These are phyloP conservation scores for Tamandua tetradactyla DNA, from an alignment of 2,797 vertebrate species.

Conservation along the genomic window DNA sequence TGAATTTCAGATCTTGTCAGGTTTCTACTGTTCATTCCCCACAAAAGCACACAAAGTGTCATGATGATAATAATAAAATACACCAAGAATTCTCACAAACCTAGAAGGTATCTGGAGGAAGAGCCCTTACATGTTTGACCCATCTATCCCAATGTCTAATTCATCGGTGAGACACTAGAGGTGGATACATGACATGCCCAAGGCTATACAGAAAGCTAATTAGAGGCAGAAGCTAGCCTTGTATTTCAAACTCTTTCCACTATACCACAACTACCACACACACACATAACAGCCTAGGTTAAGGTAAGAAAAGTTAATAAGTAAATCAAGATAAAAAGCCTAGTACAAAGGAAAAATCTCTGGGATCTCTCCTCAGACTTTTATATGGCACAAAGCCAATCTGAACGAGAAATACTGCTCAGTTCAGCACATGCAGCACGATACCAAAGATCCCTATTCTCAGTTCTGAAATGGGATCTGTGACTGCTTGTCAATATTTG, in stretches of 20 bases:
- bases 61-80: not conserved
- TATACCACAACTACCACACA: not conserved
- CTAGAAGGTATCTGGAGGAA: not conserved
- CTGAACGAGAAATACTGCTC: not conserved
- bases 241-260: not conserved
- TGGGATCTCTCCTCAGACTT: not conserved
- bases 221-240: not conserved
- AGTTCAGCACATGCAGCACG: not conserved
- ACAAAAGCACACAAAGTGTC: not conserved
- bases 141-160: not conserved
- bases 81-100: no score
- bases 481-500: not conserved
- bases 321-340: not conserved
- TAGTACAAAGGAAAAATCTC: not conserved
- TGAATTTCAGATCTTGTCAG: not conserved
- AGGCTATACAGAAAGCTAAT: not conserved
- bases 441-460: slow-evolving; percentile 16
- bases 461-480: not conserved
- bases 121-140: not conserved
- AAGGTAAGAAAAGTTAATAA: not conserved
- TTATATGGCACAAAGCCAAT: not conserved
- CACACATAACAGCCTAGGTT: not conserved
- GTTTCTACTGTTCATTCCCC: not conserved
- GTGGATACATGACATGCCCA: not conserved
- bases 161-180: not conserved